phyloP scores from a whole-genome alignment of 2,888 invertebrate species.

The Leptopilina syphax region DNA sequence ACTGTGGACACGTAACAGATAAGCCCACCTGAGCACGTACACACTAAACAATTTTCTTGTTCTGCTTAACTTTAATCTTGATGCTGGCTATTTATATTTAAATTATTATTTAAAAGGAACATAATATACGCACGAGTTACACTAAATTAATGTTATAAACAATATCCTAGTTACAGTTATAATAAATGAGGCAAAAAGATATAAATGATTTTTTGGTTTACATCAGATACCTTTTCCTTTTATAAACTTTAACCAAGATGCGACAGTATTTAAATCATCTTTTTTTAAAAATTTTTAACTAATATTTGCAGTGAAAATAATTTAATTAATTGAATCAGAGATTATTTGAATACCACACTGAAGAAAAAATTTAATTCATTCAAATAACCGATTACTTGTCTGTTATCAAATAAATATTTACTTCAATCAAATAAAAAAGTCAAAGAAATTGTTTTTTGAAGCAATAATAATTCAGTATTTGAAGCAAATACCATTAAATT shows the following conservation, averaged over 20 bases:
- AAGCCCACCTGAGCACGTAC: slow-evolving; percentile 11
- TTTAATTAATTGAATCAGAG: too few relatives aligned
- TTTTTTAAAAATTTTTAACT: too few relatives aligned
- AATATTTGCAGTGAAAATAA: too few relatives aligned
- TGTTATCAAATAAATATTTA: too few relatives aligned
- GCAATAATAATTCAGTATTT: too few relatives aligned
- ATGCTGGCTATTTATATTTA: slow-evolving; percentile 13
- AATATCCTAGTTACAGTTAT: not conserved
- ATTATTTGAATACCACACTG: too few relatives aligned
- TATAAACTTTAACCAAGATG: not conserved
- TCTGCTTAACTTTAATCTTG: slow-evolving; percentile 17
- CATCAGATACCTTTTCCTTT: not conserved
- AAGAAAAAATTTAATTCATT: too few relatives aligned
- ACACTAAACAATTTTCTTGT: slow-evolving; percentile 12
- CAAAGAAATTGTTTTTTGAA: too few relatives aligned
- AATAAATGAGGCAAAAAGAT: slow-evolving; percentile 4
- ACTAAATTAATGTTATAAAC: not conserved
- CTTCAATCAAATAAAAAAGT: too few relatives aligned
- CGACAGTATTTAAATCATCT: not conserved
- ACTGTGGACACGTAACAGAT: slow-evolving; percentile 28
- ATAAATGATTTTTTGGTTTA: not conserved
- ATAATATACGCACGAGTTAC: slow-evolving; percentile 6
- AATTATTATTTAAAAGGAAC: slow-evolving; percentile 4
- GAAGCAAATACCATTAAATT: too few relatives aligned
- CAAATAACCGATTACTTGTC: too few relatives aligned